These are phyloP conservation scores for Dasyornis broadbenti DNA, from an alignment of 2,113 vertebrate genomes.

Conservation along the genomic window DNA sequence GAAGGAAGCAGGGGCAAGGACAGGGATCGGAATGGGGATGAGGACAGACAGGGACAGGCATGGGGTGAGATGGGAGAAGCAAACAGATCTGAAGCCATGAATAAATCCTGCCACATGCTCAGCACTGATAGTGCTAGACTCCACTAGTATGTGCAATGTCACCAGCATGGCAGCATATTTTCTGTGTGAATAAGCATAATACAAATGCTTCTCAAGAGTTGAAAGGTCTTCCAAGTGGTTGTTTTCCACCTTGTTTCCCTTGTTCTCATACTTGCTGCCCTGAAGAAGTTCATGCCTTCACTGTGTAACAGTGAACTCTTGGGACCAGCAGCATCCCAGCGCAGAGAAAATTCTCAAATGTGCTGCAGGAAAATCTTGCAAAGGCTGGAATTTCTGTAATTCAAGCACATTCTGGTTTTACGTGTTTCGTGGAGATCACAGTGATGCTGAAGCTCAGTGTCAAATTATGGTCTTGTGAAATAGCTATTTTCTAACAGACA, in stretches of 20 bases:
- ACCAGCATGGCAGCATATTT: not conserved
- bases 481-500: not conserved
- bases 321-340: not conserved
- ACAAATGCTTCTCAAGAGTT: not conserved
- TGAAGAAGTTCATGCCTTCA: not conserved
- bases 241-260: not conserved
- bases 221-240: not conserved
- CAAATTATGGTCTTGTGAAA: not conserved
- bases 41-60: not conserved
- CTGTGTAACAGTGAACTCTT: not conserved
- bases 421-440: not conserved
- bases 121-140: not conserved
- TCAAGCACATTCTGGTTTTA: not conserved
- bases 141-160: not conserved
- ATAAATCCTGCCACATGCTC: not conserved
- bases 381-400: not conserved
- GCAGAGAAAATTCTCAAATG: not conserved
- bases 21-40: not conserved
- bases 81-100: not conserved
- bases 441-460: not conserved
- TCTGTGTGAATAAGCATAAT: not conserved
- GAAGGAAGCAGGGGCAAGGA: not conserved
- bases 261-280: not conserved
- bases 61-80: not conserved
- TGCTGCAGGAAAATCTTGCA: not conserved